Evolutionary conservation across 2,797 vertebrate species (phyloP).

Genomic region (Manis pentadactyla): DNA sequence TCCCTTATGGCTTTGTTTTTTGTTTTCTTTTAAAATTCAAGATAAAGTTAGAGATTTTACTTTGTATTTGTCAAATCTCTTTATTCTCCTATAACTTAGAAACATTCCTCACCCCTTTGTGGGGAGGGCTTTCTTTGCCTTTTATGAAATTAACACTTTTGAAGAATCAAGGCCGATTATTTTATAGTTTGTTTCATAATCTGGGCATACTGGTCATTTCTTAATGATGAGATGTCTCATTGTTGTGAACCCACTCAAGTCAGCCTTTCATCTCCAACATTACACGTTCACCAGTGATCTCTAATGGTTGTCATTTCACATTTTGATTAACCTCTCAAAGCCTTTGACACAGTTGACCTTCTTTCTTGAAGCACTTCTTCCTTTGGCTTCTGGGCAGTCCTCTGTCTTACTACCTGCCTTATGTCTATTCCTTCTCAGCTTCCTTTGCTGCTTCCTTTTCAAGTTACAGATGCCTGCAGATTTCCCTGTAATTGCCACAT

Average conservation of each 20-base stretch:
- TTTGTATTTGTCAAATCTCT: neutral
- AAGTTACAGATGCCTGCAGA: neutral
- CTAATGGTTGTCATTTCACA: neutral
- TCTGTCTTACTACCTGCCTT: neutral
- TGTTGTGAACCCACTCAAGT: neutral
- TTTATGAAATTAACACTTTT: neutral
- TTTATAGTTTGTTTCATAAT: neutral
- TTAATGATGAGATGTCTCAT: neutral
- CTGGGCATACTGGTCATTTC: neutral
- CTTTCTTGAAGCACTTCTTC: neutral
- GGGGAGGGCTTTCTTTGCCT: neutral
- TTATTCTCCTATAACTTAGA: neutral
- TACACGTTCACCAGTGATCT: neutral
- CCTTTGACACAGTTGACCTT: neutral
- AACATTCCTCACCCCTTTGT: neutral
- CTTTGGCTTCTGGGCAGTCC: neutral
- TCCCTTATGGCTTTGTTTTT: neutral
- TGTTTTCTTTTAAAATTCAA: neutral
- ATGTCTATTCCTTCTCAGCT: neutral
- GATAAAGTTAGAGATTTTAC: neutral
- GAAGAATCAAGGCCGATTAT: neutral
- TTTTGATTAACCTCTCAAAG: neutral
- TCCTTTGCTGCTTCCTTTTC: neutral
- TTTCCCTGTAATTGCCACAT: neutral
- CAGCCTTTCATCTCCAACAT: neutral